Conservation (phyloP, 1,140 invertebrate genomes). For the Globodera rostochiensis region DNA sequence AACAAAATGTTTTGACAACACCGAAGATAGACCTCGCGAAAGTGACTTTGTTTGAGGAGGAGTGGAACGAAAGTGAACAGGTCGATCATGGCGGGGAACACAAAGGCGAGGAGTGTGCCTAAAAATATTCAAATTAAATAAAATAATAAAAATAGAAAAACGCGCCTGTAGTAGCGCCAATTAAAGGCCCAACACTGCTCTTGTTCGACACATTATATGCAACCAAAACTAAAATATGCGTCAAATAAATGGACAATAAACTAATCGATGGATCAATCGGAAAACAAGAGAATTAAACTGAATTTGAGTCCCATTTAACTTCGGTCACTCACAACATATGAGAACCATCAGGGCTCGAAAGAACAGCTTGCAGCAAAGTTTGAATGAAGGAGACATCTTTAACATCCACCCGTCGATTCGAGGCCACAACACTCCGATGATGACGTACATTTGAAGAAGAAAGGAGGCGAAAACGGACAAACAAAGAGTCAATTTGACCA, state of each 20-base stretch:
- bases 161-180: too few species aligned
- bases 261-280: neutral
- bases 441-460: slow-evolving; percentile 87
- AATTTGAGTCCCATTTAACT: too few species aligned
- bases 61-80: slow-evolving; percentile 47
- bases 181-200: too few species aligned
- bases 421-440: slow-evolving; percentile 84
- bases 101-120: slow-evolving; percentile 57
- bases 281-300: neutral
- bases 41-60: neutral
- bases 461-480: slow-evolving; percentile 68
- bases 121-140: neutral
- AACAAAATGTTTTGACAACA: slow-evolving; percentile 40
- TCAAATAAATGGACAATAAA: too few species aligned
- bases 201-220: slow-evolving; percentile 47
- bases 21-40: neutral
- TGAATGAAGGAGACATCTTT: slow-evolving; percentile 33
- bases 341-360: slow-evolving; percentile 11
- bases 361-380: slow-evolving; percentile 1
- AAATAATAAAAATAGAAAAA: too few species aligned
- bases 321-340: slow-evolving; percentile 10
- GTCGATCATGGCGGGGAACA: slow-evolving; percentile 54
- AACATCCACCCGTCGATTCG: slow-evolving; percentile 56
- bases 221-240: slow-evolving; percentile 42
- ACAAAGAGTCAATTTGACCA: slow-evolving; percentile 67